Percentiles rank a stretch among this genome's conserved stretches.
These are phyloP conservation scores for Diabrotica virgifera DNA, from an alignment of 1,140 invertebrate species.

Conservation along the genomic window DNA sequence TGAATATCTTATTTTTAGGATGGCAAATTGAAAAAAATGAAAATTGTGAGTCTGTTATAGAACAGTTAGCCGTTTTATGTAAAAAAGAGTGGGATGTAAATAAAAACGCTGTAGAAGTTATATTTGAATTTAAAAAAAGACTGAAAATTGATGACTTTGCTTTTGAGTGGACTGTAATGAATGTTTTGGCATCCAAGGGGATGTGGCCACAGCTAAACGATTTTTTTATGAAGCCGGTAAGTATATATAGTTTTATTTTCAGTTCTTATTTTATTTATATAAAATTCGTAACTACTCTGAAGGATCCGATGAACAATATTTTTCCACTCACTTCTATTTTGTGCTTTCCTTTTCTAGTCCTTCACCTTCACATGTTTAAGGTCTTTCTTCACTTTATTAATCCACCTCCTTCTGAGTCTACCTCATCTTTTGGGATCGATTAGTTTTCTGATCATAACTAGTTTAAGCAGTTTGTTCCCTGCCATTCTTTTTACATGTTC, in stretches of 20 bases:
- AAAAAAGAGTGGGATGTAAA: slow-evolving; percentile 31
- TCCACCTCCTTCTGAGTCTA: no score
- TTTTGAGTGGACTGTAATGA: slow-evolving; percentile 42
- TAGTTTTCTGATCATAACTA: no score
- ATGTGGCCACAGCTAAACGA: slow-evolving; percentile 36
- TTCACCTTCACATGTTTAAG: no score
- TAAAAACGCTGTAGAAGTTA: slow-evolving; percentile 24
- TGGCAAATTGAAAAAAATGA: slow-evolving; percentile 34
- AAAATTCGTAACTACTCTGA: no score
- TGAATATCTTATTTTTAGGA: slow-evolving; percentile 26
- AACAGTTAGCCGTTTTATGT: slow-evolving; percentile 34
- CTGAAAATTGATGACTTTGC: slow-evolving; percentile 39
- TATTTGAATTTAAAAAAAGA: slow-evolving; percentile 32
- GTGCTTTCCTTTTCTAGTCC: no score
- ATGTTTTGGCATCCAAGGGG: slow-evolving; percentile 33
- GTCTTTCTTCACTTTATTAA: no score
- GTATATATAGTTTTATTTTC: neutral
- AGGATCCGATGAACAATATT: no score
- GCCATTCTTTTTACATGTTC: no score
- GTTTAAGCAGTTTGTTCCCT: no score
- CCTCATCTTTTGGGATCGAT: no score
- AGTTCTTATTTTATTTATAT: no score
- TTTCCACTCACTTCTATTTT: no score
- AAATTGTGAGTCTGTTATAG: slow-evolving; percentile 31
- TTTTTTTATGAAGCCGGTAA: slow-evolving; percentile 40